Conservation (phyloP, 2,888 invertebrate genomes). For the Spatulosminthurus flaviceps region DNA sequence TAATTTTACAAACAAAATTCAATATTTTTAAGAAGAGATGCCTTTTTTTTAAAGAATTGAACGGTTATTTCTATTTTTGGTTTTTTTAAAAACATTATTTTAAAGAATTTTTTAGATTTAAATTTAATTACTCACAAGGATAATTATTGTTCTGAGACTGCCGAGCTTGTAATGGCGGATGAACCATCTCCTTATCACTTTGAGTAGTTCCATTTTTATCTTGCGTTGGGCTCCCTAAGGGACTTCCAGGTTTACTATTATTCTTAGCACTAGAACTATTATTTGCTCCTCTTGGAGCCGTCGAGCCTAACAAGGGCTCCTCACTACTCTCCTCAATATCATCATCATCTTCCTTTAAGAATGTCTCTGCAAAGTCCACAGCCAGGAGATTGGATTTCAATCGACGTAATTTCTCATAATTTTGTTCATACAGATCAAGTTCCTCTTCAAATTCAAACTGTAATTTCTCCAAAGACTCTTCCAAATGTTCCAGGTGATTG, state of each 20-base stretch:
- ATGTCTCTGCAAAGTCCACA: not conserved
- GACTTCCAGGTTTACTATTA: not conserved
- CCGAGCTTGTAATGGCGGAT: not conserved
- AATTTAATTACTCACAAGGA: not conserved
- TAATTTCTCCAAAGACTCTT: not conserved
- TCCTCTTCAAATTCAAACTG: constrained; percentile 12
- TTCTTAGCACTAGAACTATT: not conserved
- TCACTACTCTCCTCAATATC: not conserved
- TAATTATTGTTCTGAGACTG: not conserved
- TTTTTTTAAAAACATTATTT: too few species aligned
- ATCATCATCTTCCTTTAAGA: not conserved
- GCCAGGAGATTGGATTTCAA: constrained; percentile 4
- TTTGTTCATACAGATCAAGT: constrained; percentile 10
- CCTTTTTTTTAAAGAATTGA: too few species aligned
- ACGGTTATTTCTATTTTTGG: too few species aligned
- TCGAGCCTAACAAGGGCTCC: too few species aligned
- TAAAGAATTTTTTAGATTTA: too few species aligned
- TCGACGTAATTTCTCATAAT: not conserved
- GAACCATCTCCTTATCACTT: not conserved
- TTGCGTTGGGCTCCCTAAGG: not conserved
- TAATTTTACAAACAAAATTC: too few species aligned
- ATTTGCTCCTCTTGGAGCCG: too few species aligned
- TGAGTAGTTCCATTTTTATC: not conserved
- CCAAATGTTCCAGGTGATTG: not conserved
- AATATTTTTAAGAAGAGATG: too few species aligned